Percentiles rank a stretch among this genome's conserved stretches.
Conservation (phyloP, 2,113 vertebrate genomes). For the Nothobranchius kuhntae region DNA sequence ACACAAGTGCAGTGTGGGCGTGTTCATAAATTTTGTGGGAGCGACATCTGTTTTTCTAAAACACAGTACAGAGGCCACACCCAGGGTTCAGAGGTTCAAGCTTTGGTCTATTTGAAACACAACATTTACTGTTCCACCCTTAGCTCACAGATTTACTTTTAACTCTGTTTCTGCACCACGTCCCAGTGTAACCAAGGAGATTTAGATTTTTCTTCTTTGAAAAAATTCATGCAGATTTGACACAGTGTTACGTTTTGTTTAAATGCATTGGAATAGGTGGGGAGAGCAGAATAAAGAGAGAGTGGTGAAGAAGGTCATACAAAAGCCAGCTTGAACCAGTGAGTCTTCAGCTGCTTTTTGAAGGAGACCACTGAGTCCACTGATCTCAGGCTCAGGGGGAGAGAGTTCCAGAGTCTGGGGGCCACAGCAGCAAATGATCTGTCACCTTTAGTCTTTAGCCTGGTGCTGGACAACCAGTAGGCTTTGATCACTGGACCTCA, state of each 20-base stretch:
- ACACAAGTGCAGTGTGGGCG: constrained; percentile 57
- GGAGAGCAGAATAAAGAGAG: no score
- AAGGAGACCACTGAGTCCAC: no score
- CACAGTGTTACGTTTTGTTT: background rate
- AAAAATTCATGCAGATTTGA: constrained; percentile 3
- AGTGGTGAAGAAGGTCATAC: no score
- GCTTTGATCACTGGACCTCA: no score
- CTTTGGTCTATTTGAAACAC: constrained; percentile 55
- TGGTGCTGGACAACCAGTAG: no score
- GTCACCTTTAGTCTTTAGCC: no score
- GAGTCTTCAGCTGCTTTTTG: no score
- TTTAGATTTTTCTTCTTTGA: background rate
- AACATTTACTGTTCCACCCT: constrained; percentile 45
- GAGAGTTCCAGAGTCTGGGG: no score
- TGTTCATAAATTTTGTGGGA: constrained; percentile 52
- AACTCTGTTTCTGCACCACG: background rate
- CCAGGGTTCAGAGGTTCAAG: constrained; percentile 68
- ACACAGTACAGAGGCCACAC: constrained; percentile 66
- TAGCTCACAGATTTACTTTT: constrained; percentile 9
- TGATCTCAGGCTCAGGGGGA: no score
- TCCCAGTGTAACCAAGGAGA: background rate
- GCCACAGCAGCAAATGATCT: no score
- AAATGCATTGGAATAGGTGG: no score
- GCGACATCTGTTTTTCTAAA: constrained; percentile 71
- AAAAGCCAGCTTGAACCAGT: no score